Base-by-base conservation (phyloP, 2,113 vertebrate genomes). In the Rhinoderma darwinii region DNA sequence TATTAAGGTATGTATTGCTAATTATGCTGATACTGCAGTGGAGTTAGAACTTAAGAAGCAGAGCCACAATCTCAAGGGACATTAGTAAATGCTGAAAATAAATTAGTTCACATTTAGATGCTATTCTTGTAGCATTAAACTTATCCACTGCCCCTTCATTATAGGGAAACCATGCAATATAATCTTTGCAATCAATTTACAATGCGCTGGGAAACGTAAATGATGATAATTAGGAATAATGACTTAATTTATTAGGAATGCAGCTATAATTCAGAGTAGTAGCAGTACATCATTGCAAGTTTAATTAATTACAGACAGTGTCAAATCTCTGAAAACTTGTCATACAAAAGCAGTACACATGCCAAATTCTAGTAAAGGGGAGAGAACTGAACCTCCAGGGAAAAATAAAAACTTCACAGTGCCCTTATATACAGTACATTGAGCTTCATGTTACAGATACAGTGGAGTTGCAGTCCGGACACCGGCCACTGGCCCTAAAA, bases 201-300 rank as follows among this genome's bases (percentile, higher is more conserved):
- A 77, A 85, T 85, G 37, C 51, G 41, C 66, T 85, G 50, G 72
- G 51, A 77, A 74, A 74, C 68, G 74, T 85, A 78, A 85, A 77
- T 85, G 72, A 59, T 44, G 73, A 85, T 85, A 85, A 85, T 85
- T 85, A 85, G 63, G 37, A 77, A 85, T 77, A 84, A 76, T 84
- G 61, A 61, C 83, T 84, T 84, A 75, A 76, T 84, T 59, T 76
- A 84, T 84, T 75, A 84, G 83, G 50, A 76, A 75, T 84, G 83
- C 83, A 27, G 51, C 32, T 61, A 56, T 59, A 76, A 76, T 76
- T 76, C 83, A 61, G 72, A 41, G 83, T 84, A 75, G 83, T 76
- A 17, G 68, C 83, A 44, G 83, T 75, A 56, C 37, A 76, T 61
- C 51, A 73, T 73, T 84, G 76, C 83, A 84, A 75, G 51, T 75